Conservation (phyloP, 2,888 invertebrate species). For the Pomacea canaliculata region DNA sequence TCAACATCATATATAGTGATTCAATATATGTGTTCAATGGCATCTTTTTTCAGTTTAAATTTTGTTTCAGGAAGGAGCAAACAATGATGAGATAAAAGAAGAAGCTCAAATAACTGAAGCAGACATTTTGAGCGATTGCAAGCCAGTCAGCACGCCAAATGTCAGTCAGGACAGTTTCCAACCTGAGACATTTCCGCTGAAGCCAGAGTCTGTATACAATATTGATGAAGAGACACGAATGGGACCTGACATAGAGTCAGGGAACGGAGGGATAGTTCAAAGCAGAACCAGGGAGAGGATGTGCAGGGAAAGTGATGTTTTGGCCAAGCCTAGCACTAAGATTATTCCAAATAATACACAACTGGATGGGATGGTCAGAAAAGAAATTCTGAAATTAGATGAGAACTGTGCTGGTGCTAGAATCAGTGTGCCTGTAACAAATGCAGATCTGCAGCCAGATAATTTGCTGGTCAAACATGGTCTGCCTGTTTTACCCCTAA, state of each 20-base stretch:
- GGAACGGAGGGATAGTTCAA: neutral
- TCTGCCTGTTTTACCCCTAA: neutral
- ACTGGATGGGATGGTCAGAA: no score
- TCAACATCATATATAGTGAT: no score
- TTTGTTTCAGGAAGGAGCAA: no score
- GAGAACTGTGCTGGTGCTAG: neutral
- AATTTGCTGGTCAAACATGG: neutral
- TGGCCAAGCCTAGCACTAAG: neutral
- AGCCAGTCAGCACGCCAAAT: slow-evolving; percentile 1
- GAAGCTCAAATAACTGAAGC: neutral
- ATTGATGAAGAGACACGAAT: slow-evolving; percentile 38
- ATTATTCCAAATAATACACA: neutral
- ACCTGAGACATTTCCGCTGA: neutral
- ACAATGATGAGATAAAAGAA: no score
- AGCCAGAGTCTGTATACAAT: slow-evolving; percentile 30
- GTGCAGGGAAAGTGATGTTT: slow-evolving; percentile 1
- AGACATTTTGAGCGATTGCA: neutral
- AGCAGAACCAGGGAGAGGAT: no score
- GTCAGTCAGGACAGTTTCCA: slow-evolving; percentile 1
- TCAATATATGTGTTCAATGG: no score
- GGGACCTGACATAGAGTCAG: slow-evolving; percentile 29
- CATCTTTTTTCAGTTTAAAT: no score
- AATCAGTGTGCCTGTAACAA: no score
- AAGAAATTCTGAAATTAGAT: no score
- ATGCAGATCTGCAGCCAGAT: neutral